Evolutionary conservation across 2,797 vertebrate species (phyloP).

Genomic region (Alauda arvensis): DNA sequence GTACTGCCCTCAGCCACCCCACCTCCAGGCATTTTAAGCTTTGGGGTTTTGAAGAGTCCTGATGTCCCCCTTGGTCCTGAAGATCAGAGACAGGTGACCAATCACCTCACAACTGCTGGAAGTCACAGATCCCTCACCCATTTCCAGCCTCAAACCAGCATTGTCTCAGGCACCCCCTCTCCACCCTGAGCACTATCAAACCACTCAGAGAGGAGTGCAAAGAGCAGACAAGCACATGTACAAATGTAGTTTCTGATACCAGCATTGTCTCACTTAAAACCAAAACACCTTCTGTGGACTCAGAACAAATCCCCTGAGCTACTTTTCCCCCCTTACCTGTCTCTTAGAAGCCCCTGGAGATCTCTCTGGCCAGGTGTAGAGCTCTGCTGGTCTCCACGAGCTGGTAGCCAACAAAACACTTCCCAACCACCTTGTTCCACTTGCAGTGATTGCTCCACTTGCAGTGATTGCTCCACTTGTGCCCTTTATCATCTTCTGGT

Average conservation of each 20-base stretch:
- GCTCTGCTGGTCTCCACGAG: not conserved
- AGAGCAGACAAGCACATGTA: accelerated
- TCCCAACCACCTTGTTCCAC: not conserved
- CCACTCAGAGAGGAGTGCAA: not conserved
- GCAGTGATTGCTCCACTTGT: not conserved
- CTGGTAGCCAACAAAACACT: accelerated
- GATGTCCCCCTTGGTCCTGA: not conserved
- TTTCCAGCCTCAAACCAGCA: not conserved
- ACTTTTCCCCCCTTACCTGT: not conserved
- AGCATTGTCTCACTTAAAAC: not conserved
- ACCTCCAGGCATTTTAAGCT: not conserved
- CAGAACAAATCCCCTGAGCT: not conserved
- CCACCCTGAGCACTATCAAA: not conserved
- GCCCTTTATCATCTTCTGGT: not conserved
- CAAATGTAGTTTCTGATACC: not conserved
- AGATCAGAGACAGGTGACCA: not conserved
- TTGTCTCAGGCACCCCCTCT: not conserved
- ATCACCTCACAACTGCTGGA: not conserved
- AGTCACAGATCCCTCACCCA: not conserved
- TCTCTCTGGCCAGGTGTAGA: not conserved
- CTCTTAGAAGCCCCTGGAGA: not conserved
- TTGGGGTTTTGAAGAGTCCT: not conserved
- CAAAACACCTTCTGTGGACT: not conserved
- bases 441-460: not conserved
- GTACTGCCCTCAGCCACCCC: no score